phyloP scores from a whole-genome alignment of 2,797 vertebrate species.

The Champsocephalus esox region DNA sequence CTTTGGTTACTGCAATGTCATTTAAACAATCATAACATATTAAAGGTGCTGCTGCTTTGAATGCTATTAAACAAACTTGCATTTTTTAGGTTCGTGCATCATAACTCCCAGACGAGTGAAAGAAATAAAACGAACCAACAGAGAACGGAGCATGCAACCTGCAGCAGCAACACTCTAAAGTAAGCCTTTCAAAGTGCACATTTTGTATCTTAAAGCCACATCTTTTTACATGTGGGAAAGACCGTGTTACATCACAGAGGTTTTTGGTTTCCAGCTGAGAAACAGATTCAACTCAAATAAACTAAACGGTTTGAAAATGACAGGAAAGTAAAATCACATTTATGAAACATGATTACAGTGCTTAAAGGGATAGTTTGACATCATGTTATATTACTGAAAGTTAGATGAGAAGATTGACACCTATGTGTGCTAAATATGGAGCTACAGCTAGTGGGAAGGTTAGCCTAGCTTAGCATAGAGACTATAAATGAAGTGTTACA shows the following conservation, averaged over 20 bases:
- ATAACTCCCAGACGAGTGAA: slow-evolving; percentile 5
- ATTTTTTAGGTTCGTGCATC: too few relatives aligned
- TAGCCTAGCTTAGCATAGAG: background rate
- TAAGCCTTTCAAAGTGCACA: slow-evolving; percentile 67
- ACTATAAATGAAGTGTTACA: too few relatives aligned
- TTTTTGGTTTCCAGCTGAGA: slow-evolving; percentile 52
- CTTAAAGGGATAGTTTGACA: slow-evolving; percentile 8
- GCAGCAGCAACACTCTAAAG: slow-evolving; percentile 21
- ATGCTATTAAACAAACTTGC: slow-evolving; percentile 10
- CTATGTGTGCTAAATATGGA: background rate
- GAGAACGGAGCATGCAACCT: background rate
- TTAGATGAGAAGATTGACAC: background rate
- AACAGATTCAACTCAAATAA: background rate
- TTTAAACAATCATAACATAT: slow-evolving; percentile 41
- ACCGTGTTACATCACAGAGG: background rate
- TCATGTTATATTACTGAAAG: background rate
- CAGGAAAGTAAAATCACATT: slow-evolving; percentile 50
- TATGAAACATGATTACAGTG: slow-evolving; percentile 17
- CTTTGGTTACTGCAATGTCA: slow-evolving; percentile 64
- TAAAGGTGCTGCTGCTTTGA: slow-evolving; percentile 60
- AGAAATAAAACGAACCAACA: background rate
- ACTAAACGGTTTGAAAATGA: background rate
- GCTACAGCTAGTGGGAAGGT: background rate
- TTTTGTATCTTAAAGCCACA: slow-evolving; percentile 38
- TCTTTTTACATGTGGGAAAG: slow-evolving; percentile 30